A percentile compares a stretch with the other conserved stretches of the same genome.
Conservation (phyloP, 2,888 invertebrate genomes). For the Dryocosmus kuriphilus region DNA sequence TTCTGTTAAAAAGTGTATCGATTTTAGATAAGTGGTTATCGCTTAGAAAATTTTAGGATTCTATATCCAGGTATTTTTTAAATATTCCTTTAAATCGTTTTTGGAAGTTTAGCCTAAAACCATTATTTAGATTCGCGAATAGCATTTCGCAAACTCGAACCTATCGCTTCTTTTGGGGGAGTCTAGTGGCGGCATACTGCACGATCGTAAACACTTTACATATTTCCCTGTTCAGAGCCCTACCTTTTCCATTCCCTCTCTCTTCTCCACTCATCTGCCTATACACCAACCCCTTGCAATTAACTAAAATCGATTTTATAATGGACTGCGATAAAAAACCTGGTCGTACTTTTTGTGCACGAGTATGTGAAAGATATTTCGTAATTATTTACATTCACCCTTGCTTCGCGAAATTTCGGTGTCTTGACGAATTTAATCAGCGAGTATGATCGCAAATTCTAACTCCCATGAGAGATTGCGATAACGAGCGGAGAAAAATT, state of each 20-base stretch:
- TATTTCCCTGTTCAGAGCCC: conserved; percentile 66
- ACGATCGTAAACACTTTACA: conserved; percentile 76
- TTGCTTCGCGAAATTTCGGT: neutral
- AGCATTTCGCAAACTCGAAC: neutral
- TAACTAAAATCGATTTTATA: conserved; percentile 73
- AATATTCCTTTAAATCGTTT: too few relatives aligned
- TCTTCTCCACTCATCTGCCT: conserved; percentile 47
- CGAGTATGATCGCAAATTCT: neutral
- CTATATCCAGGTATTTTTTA: too few relatives aligned
- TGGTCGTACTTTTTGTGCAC: conserved; percentile 45
- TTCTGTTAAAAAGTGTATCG: too few relatives aligned
- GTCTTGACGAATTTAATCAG: neutral
- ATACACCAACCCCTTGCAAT: conserved; percentile 71
- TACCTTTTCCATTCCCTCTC: conserved; percentile 58
- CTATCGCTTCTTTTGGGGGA: conserved; percentile 36
- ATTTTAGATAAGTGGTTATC: too few relatives aligned
- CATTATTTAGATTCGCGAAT: neutral
- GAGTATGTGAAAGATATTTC: conserved; percentile 20
- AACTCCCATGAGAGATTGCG: conserved; percentile 14
- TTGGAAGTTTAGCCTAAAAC: neutral
- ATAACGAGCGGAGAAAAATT: conserved; percentile 48
- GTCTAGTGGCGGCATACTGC: conserved; percentile 72
- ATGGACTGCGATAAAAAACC: conserved; percentile 68
- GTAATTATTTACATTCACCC: neutral
- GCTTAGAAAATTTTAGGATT: too few relatives aligned